Evolutionary conservation across 1,140 invertebrate genomes (phyloP).

Genomic region (Eurosta solidaginis): DNA sequence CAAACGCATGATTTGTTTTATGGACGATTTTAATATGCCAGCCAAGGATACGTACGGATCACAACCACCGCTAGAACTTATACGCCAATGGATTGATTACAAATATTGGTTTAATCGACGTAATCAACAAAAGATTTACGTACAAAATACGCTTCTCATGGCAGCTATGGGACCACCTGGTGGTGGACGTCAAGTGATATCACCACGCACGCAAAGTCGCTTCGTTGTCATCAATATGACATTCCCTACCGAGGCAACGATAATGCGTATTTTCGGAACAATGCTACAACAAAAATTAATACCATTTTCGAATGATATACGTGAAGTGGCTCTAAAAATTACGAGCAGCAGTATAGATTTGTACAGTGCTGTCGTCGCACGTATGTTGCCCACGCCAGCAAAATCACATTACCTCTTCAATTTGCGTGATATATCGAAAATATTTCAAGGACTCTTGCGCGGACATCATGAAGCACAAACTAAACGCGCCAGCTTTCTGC

Average conservation of each 20-base stretch:
- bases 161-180: conserved; percentile 81
- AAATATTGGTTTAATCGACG: conserved; percentile 82
- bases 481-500: conserved; percentile 69
- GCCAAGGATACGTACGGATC: conserved; percentile 84
- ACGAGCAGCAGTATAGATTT: conserved; percentile 72
- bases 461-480: conserved; percentile 76
- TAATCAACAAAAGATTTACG: conserved; percentile 75
- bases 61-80: conserved; percentile 81
- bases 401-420: conserved; percentile 91
- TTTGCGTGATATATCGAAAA: conserved; percentile 82
- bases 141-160: conserved; percentile 77
- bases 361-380: conserved; percentile 71
- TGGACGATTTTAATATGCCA: conserved; percentile 91
- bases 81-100: conserved; percentile 85
- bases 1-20: conserved; percentile 80
- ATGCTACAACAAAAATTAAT: conserved; percentile 80
- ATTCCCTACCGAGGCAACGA: conserved; percentile 76
- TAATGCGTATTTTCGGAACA: conserved; percentile 78
- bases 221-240: conserved; percentile 85
- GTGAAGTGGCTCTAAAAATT: conserved; percentile 64
- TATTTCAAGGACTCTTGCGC: conserved; percentile 74
- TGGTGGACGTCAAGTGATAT: conserved; percentile 77
- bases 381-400: conserved; percentile 81
- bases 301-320: conserved; percentile 79
- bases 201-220: conserved; percentile 73